Base-by-base conservation (phyloP, 1,140 invertebrate species). In the Ganaspis sp. region DNA sequence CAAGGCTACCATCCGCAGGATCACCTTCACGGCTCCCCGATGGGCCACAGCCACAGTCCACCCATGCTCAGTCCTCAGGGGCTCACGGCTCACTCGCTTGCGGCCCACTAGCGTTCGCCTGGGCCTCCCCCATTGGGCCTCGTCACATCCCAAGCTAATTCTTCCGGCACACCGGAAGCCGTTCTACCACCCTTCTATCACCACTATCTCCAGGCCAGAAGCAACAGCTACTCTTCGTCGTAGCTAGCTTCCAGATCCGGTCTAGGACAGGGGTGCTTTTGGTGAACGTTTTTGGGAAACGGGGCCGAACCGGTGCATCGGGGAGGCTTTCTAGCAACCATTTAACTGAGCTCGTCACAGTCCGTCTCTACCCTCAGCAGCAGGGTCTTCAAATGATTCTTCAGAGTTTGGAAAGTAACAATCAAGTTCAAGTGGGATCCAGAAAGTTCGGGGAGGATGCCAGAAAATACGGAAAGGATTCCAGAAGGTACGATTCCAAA, bases 81-180 rank as follows among this genome's bases (percentile, higher is more conserved):
- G 19, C 94, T 95, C 91, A 94, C 93, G 81, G 93, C 95, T 88
- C 96, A 97, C 86, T 96, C 96, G 89, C 92, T 97, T 79, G 94
- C 96, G 92, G 96, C 96, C 85, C 96, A 97, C 95, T 97, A 96
- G 95, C 95, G 95, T 94, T 95, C 94, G 93, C 90, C 91, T 73
- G 89, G 89, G 91, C 91, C 90, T 91, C 90, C 94, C 92, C 91
- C 92, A 90, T 89, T 93, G 91, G 92, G 92, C 92, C 91, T 92
- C 89, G 88, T 89, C 85, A 88, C 89, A 84, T 85, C 89, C 83
- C 87, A 89, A 85, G 81, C 83, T 12, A 88, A 88, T 72, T 83
- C 87, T 58, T 80, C 83, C 81, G 80, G 83, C 81, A 81, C 87
- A 73, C 82, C 87, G 75, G 87, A 86, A 54, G 80, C 89, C 49